phyloP scores from a whole-genome alignment of 2,888 invertebrate genomes.

The Onchidella celtica region DNA sequence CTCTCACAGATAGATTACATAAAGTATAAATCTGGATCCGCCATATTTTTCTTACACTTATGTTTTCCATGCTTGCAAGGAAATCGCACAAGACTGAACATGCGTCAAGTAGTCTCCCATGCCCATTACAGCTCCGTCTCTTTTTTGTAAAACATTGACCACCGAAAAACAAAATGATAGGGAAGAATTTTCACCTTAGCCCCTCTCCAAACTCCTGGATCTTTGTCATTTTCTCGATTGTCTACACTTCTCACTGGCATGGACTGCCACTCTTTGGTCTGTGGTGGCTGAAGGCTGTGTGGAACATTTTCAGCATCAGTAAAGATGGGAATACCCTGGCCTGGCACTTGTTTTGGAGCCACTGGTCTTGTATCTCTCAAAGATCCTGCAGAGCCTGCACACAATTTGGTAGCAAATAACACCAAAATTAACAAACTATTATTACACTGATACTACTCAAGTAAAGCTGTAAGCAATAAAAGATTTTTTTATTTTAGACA shows the following conservation, averaged over 20 bases:
- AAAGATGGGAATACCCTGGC: conserved; percentile 59
- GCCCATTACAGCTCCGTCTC: no score
- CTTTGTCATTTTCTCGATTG: conserved; percentile 86
- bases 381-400: conserved; percentile 34
- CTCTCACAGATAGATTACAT: no score
- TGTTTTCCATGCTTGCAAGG: no score
- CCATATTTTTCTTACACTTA: no score
- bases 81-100: no score
- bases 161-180: no score
- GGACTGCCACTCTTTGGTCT: conserved; percentile 68
- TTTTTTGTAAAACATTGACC: no score
- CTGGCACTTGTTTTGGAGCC: conserved; percentile 47
- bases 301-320: conserved; percentile 68
- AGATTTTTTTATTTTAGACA: no score
- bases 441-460: no score
- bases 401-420: neutral
- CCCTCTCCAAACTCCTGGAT: conserved; percentile 87
- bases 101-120: no score
- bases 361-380: neutral
- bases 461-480: no score
- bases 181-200: conserved; percentile 76
- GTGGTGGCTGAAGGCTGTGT: conserved; percentile 56
- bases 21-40: no score
- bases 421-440: neutral
- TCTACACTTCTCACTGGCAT: conserved; percentile 60